These are phyloP conservation scores for Pseudomyrmex flavicornis DNA, from an alignment of 1,140 invertebrate species.

Conservation along the genomic window DNA sequence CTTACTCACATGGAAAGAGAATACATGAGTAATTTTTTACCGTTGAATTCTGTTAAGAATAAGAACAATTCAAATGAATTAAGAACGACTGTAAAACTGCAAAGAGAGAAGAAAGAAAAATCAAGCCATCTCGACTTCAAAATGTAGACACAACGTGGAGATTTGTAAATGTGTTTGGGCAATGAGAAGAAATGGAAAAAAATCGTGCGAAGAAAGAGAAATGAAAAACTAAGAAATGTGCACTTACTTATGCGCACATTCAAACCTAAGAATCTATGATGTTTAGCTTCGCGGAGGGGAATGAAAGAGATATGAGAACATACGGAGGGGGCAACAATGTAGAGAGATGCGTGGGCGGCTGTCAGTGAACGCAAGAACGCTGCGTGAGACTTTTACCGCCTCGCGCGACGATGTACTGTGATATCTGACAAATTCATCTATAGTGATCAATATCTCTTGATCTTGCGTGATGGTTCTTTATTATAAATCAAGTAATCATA, in stretches of 20 bases:
- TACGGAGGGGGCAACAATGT: slow-evolving; percentile 32
- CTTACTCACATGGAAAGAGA: slow-evolving; percentile 10
- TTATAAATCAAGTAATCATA: not conserved
- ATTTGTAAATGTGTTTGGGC: not conserved
- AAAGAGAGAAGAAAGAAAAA: slow-evolving; percentile 2
- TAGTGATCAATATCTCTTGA: not conserved
- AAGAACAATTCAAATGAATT: not conserved
- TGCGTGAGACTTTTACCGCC: slow-evolving; percentile 64
- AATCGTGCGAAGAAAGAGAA: not conserved
- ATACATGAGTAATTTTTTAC: slow-evolving; percentile 31
- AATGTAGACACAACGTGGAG: not conserved
- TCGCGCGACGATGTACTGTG: slow-evolving; percentile 13
- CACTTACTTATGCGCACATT: not conserved
- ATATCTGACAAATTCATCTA: not conserved
- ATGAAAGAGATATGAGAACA: slow-evolving; percentile 18
- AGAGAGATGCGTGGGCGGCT: slow-evolving; percentile 74
- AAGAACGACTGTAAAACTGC: not conserved
- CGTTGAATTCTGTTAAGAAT: not conserved
- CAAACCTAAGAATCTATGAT: slow-evolving; percentile 2
- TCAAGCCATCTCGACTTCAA: not conserved
- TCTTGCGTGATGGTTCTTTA: not conserved
- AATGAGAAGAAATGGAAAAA: not conserved
- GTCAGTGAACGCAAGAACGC: slow-evolving; percentile 72
- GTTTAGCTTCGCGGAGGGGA: slow-evolving; percentile 7
- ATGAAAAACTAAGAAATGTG: not conserved